Evolutionary conservation across 1,140 invertebrate genomes (phyloP).

Genomic region (Colletes latitarsis): DNA sequence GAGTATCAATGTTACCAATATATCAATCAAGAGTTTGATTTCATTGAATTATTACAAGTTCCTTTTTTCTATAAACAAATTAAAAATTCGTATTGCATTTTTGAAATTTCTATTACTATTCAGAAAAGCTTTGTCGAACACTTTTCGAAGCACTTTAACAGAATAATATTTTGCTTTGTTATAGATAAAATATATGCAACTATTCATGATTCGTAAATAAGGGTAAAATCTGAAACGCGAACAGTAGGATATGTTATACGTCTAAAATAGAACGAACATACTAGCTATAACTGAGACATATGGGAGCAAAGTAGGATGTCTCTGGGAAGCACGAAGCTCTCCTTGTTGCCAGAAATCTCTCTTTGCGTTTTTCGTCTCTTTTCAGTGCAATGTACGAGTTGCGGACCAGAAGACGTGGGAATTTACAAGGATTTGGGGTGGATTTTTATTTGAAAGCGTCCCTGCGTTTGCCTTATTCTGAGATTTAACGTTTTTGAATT

Average conservation of each 20-base stretch:
- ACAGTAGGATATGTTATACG: slow-evolving; percentile 16
- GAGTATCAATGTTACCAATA: too few species aligned
- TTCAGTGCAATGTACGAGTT: neutral
- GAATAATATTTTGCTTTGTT: neutral
- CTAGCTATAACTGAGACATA: slow-evolving; percentile 26
- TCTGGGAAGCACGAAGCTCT: slow-evolving; percentile 9
- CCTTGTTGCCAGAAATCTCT: slow-evolving; percentile 29
- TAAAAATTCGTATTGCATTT: too few species aligned
- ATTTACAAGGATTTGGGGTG: slow-evolving; percentile 22
- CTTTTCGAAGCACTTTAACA: neutral
- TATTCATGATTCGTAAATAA: slow-evolving; percentile 19
- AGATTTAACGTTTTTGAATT: neutral
- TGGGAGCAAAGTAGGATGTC: neutral
- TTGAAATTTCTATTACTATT: too few species aligned
- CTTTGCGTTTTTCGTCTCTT: neutral
- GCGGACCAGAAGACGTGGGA: neutral
- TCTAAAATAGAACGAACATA: slow-evolving; percentile 32
- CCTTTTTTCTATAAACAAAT: too few species aligned
- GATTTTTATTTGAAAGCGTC: slow-evolving; percentile 23
- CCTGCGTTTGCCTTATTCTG: neutral
- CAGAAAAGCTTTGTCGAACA: too few species aligned
- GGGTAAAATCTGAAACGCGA: slow-evolving; percentile 9
- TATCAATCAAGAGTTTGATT: too few species aligned
- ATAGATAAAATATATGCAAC: neutral
- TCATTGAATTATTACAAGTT: too few species aligned